Evolutionary conservation across 2,888 invertebrate genomes (phyloP), one percentile per base, ranked within the genome.

Genomic region (Pantelozetes paolii): DNA sequence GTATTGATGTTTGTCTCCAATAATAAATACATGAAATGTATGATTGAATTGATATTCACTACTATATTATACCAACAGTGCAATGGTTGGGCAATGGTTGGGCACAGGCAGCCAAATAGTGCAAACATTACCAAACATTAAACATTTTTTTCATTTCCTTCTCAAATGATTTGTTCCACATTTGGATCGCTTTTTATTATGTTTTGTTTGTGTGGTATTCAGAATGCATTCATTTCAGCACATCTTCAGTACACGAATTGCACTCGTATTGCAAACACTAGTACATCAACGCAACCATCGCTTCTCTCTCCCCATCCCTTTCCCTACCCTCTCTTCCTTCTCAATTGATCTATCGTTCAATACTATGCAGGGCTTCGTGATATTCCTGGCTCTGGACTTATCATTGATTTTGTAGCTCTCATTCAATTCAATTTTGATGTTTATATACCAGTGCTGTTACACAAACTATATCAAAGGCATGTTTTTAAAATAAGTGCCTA

Each of bases 211-310:
- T 62, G 62, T 62, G 62, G 62, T 62, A 62, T 62, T 62, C 32
- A 62, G 32, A 62, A 62, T 32, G 62, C 62, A 62, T 62, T 62
- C 62, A 62, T 62, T 62, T 62, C 32, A 62, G 62, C 62, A 62
- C 62, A 62, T 62, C 62, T 54, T 54, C 54, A 32, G 32, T 62
- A 62, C 62, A 62, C 62, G 36, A 62, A 30, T 62, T 9, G 62
- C 62, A 62, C 62, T 62, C 18, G 32, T 62, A 15, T 30, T 62
- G 23, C 54, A 62, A 26, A 23, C 23, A 36, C 62, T 62, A 3
- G 18, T 32, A 32, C 32, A 62, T 20, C 30, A 62, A 30, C 18
- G 11, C 23, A 32, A 1, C 62, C 40, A n/a, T 67, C 40, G 23
- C 23, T 40, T 32, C n/a, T 40, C 40, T 67, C 40, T 67, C 36